phyloP scores from a whole-genome alignment of 1,140 invertebrate genomes.

The Heliconius congener region DNA sequence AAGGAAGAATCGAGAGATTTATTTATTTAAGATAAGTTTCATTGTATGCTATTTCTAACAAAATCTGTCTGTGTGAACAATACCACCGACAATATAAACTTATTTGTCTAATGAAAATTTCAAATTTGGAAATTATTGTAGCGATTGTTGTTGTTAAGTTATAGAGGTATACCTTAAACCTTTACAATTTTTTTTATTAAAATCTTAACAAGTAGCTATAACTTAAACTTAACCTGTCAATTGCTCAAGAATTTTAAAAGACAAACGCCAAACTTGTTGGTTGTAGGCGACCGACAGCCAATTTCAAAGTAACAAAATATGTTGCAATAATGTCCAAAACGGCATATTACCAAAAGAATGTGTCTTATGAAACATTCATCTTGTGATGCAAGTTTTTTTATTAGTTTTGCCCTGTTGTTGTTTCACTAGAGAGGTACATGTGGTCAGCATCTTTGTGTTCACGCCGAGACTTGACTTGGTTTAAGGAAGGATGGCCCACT shows the following conservation, averaged over 20 bases:
- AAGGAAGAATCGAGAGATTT: too few species aligned
- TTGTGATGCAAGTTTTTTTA: conserved; percentile 21
- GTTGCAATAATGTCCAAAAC: conserved; percentile 6
- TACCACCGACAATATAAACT: too few species aligned
- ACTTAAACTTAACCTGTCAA: neutral
- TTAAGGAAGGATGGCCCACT: neutral
- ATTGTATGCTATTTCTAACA: too few species aligned
- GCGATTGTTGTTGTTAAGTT: too few species aligned
- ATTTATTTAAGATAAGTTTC: too few species aligned
- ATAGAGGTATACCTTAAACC: too few species aligned
- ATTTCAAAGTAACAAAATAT: conserved; percentile 8
- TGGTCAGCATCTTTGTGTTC: conserved; percentile 20
- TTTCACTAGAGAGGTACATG: neutral
- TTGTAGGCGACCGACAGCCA: neutral
- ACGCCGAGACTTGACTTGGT: neutral
- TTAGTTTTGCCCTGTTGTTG: conserved; percentile 4
- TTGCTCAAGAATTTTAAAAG: neutral
- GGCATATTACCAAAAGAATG: neutral
- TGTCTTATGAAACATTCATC: conserved; percentile 11
- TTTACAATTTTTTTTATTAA: too few species aligned
- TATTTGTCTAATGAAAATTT: too few species aligned
- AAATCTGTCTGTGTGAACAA: too few species aligned
- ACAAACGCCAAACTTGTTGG: neutral
- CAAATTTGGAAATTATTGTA: too few species aligned
- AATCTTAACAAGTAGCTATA: neutral